Percentiles rank a stretch among this genome's conserved stretches.
phyloP scores from a whole-genome alignment of 2,888 invertebrate genomes.

The Pristionchus arcanus region DNA sequence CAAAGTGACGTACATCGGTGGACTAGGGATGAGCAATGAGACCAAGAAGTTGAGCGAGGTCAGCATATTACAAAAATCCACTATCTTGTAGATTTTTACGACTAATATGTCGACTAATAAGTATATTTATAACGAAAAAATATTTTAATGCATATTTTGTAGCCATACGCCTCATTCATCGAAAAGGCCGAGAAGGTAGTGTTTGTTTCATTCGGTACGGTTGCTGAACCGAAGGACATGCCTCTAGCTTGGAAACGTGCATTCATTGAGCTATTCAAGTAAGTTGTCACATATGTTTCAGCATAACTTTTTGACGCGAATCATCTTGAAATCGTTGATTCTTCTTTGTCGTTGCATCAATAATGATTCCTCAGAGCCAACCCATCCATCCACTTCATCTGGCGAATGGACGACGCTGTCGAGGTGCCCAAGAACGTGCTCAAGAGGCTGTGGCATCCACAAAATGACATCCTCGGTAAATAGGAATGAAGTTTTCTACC shows the following conservation, averaged over 20 bases:
- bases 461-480: constrained; percentile 17
- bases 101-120: too few relatives aligned
- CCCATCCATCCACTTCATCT: constrained; percentile 41
- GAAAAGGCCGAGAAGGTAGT: constrained; percentile 13
- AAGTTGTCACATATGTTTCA: not conserved
- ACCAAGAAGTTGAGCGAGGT: constrained; percentile 41
- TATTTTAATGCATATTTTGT: too few relatives aligned
- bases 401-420: constrained; percentile 6
- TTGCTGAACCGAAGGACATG: constrained; percentile 26
- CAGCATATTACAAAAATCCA: too few relatives aligned
- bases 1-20: constrained; percentile 35
- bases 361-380: not conserved
- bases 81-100: too few relatives aligned
- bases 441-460: not conserved
- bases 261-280: constrained; percentile 19
- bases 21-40: constrained; percentile 44
- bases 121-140: not conserved
- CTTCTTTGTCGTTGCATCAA: too few relatives aligned
- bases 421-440: constrained; percentile 43
- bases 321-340: too few relatives aligned
- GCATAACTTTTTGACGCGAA: too few relatives aligned
- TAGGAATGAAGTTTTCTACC: not conserved
- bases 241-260: not conserved
- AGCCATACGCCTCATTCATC: constrained; percentile 33
- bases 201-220: constrained; percentile 35